phyloP scores from a whole-genome alignment of 2,113 vertebrate genomes.

The Poecile atricapillus region DNA sequence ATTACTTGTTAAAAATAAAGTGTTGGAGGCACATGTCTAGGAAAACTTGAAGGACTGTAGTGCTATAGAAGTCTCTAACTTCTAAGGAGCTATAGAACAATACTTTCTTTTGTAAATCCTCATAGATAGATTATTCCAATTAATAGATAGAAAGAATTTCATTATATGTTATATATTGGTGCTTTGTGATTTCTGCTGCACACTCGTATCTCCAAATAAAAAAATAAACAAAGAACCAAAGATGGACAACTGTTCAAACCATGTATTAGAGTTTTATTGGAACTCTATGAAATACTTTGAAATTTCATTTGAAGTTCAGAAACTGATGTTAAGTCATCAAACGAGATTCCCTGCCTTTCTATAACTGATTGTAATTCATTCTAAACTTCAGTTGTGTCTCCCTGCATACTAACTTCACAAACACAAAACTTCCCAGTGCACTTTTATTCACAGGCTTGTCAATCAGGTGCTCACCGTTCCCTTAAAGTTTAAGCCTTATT shows the following conservation, averaged over 20 bases:
- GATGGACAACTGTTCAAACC: not conserved
- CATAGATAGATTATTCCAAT: not conserved
- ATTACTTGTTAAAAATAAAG: not conserved
- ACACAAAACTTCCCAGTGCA: conserved; percentile 76
- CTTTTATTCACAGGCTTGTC: conserved; percentile 80
- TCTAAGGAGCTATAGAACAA: not conserved
- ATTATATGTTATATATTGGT: not conserved
- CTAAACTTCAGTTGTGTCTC: conserved; percentile 64
- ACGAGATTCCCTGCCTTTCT: conserved; percentile 36
- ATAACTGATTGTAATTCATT: conserved; percentile 38
- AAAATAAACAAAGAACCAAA: not conserved
- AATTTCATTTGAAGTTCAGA: not conserved
- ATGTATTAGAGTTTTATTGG: not conserved
- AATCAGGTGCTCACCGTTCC: conserved; percentile 81
- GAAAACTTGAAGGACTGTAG: not conserved
- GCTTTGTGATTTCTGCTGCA: not conserved
- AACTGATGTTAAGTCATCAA: not conserved
- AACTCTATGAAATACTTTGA: not conserved
- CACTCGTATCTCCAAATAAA: not conserved
- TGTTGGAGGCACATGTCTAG: not conserved
- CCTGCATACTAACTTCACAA: conserved; percentile 70
- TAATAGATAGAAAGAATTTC: not conserved
- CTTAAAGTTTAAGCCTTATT: conserved; percentile 88
- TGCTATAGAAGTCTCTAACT: not conserved
- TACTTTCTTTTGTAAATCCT: not conserved